These are phyloP conservation scores for Eufriesea mexicana DNA, from an alignment of 1,140 invertebrate species.

Conservation along the genomic window DNA sequence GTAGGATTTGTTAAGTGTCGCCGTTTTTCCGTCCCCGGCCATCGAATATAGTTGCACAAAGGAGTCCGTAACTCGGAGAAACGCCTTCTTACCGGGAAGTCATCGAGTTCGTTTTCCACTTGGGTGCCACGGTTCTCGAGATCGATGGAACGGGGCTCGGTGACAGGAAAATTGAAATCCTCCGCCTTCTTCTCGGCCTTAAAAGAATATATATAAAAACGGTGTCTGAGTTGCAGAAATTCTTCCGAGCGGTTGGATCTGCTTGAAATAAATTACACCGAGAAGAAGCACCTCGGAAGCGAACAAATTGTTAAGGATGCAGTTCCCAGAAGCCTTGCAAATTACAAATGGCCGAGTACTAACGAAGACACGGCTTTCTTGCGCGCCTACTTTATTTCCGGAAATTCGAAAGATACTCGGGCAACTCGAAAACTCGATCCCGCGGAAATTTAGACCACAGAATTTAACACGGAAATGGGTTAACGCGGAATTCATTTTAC, in stretches of 20 bases:
- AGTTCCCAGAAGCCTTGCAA: neutral
- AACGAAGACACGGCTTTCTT: neutral
- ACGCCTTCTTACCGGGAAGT: constrained; percentile 54
- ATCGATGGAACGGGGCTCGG: constrained; percentile 65
- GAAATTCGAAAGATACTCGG: neutral
- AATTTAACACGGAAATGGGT: no score
- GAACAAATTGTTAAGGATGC: neutral
- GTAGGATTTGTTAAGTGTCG: neutral
- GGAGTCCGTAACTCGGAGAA: constrained; percentile 38
- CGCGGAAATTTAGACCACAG: no score
- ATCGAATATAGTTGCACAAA: neutral
- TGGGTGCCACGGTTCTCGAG: constrained; percentile 56
- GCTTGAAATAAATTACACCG: constrained; percentile 55
- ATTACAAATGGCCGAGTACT: neutral
- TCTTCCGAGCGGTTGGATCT: constrained; percentile 38
- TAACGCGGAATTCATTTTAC: no score
- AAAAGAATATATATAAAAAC: constrained; percentile 33
- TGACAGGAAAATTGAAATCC: constrained; percentile 70
- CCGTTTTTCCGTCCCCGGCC: neutral
- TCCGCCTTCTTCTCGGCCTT: constrained; percentile 26
- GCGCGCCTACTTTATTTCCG: neutral
- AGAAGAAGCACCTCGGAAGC: constrained; percentile 16
- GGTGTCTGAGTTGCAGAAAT: constrained; percentile 51
- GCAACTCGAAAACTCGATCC: no score
- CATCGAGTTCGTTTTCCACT: constrained; percentile 70